phyloP scores from a whole-genome alignment of 2,113 vertebrate genomes.

The Eublepharis macularius region DNA sequence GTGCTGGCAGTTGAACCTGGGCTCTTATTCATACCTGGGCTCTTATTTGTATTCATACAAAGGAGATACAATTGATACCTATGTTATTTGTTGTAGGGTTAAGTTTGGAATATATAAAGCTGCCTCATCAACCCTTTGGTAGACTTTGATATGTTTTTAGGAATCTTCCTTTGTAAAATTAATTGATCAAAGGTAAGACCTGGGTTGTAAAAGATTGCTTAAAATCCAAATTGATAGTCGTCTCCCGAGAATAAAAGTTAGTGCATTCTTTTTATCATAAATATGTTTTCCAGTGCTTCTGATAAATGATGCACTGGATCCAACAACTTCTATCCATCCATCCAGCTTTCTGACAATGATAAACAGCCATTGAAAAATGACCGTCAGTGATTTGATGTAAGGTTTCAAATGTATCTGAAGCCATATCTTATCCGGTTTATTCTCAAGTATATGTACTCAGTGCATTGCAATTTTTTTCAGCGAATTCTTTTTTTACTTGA shows the following conservation, averaged over 20 bases:
- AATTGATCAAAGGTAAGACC: background rate
- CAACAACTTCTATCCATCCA: slow-evolving; percentile 29
- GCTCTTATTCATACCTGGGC: too few relatives aligned
- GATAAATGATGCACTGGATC: background rate
- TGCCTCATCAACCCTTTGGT: background rate
- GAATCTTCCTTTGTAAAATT: slow-evolving; percentile 8
- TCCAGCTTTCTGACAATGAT: slow-evolving; percentile 16
- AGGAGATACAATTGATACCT: background rate
- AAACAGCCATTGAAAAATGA: slow-evolving; percentile 19
- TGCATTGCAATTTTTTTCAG: slow-evolving; percentile 2
- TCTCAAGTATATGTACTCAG: background rate
- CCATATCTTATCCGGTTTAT: background rate
- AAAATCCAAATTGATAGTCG: slow-evolving; percentile 14
- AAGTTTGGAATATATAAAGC: slow-evolving; percentile 5
- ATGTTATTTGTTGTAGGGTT: background rate
- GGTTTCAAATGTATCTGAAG: slow-evolving; percentile 21
- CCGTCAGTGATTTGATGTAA: slow-evolving; percentile 17
- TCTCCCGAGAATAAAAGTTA: slow-evolving; percentile 12
- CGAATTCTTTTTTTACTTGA: slow-evolving; percentile 38
- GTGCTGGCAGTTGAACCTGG: too few relatives aligned
- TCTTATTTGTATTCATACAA: too few relatives aligned
- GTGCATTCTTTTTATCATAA: background rate
- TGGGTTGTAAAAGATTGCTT: slow-evolving; percentile 10
- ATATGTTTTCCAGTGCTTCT: background rate
- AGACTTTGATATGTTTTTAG: background rate